Percentiles rank a stretch among this genome's conserved stretches.
Evolutionary conservation across 2,113 vertebrate genomes (phyloP).

Genomic region (Pleuronectes platessa): DNA sequence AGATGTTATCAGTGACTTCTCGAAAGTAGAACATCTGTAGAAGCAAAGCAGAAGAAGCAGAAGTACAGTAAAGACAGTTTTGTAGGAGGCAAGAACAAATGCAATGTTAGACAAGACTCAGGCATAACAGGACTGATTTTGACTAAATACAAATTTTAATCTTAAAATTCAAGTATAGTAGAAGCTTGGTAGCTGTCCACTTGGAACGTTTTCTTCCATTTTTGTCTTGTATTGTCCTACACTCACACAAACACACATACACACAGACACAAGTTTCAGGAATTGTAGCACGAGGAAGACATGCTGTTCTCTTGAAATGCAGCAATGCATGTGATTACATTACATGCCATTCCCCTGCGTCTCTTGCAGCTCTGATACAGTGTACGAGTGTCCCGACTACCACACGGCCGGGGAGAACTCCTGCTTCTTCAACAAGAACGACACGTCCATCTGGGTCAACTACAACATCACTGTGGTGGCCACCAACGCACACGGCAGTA

Average conservation of each 20-base stretch:
- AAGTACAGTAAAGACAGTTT: too few species aligned
- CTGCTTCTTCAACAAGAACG: slow-evolving; percentile 92
- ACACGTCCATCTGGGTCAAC: slow-evolving; percentile 88
- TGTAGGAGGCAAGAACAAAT: too few species aligned
- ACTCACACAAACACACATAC: too few species aligned
- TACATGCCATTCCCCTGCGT: slow-evolving; percentile 9
- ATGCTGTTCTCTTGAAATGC: not conserved
- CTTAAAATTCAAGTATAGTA: too few species aligned
- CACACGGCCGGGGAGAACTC: slow-evolving; percentile 88
- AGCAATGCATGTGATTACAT: not conserved
- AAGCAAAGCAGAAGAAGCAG: too few species aligned
- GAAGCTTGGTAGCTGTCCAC: not conserved
- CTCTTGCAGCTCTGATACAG: slow-evolving; percentile 71
- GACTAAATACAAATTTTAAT: too few species aligned
- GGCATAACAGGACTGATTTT: too few species aligned
- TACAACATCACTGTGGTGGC: slow-evolving; percentile 91
- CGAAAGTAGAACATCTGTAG: not conserved
- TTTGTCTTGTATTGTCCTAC: not conserved
- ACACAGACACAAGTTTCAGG: not conserved
- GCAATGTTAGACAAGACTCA: not conserved
- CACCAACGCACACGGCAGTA: slow-evolving; percentile 87
- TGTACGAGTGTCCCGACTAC: slow-evolving; percentile 92
- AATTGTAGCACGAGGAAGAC: not conserved
- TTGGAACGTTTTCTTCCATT: not conserved
- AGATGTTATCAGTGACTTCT: not conserved